A percentile compares a stretch with the other conserved stretches of the same genome.
These are phyloP conservation scores for Microtus oregoni DNA, from an alignment of 2,113 vertebrate genomes.

Conservation along the genomic window DNA sequence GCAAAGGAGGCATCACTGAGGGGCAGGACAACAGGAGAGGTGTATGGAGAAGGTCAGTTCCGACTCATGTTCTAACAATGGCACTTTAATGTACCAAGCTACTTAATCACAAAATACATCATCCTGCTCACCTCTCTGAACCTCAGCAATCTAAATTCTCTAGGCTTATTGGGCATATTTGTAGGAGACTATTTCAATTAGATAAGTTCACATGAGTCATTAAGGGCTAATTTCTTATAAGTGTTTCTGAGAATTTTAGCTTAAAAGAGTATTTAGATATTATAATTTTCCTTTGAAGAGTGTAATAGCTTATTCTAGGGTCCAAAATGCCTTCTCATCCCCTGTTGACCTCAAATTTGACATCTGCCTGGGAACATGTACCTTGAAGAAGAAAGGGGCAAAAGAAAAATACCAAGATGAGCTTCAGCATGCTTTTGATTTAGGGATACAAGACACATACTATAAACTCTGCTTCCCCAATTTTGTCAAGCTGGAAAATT, in stretches of 20 bases:
- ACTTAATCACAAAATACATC: constrained; percentile 58
- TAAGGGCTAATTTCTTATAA: constrained; percentile 63
- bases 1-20: neutral
- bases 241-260: constrained; percentile 68
- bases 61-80: constrained; percentile 50
- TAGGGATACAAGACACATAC: constrained; percentile 16
- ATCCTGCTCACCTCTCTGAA: constrained; percentile 42
- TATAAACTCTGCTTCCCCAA: neutral
- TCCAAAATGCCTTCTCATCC: constrained; percentile 13
- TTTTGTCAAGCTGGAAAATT: constrained; percentile 55
- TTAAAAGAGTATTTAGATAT: constrained; percentile 57
- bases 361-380: constrained; percentile 19
- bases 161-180: constrained; percentile 45
- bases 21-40: neutral
- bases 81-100: constrained; percentile 49
- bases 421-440: constrained; percentile 37
- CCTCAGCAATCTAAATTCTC: constrained; percentile 45
- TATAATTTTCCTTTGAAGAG: constrained; percentile 60
- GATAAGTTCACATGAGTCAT: constrained; percentile 56
- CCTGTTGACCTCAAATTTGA: neutral
- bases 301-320: constrained; percentile 15
- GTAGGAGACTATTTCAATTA: constrained; percentile 59
- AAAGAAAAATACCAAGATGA: constrained; percentile 51
- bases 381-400: constrained; percentile 6
- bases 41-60: constrained; percentile 30